Evolutionary conservation across 2,797 vertebrate genomes (phyloP).

Genomic region (Enoplosus armatus): DNA sequence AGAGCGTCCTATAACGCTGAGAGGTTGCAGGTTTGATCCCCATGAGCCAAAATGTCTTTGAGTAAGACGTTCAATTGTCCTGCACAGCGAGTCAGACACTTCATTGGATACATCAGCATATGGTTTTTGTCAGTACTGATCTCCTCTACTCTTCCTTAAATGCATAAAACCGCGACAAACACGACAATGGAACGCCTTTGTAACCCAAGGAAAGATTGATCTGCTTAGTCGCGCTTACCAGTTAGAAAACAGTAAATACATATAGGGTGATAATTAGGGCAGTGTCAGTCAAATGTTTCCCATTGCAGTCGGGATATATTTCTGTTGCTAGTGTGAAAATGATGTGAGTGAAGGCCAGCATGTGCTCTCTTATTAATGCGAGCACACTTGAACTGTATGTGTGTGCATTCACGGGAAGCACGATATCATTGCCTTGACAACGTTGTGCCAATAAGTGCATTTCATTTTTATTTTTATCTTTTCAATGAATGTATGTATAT

Average conservation of each 20-base stretch:
- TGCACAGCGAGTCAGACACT: background rate
- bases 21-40: slow-evolving; percentile 29
- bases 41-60: background rate
- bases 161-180: background rate
- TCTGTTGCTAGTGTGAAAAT: background rate
- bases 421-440: background rate
- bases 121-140: background rate
- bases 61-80: background rate
- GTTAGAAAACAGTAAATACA: too few relatives aligned
- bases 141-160: background rate
- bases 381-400: background rate
- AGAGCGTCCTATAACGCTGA: background rate
- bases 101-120: background rate
- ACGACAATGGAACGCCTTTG: background rate
- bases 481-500: too few relatives aligned
- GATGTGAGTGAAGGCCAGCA: background rate
- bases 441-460: background rate
- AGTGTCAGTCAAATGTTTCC: background rate
- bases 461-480: background rate
- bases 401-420: too few relatives aligned
- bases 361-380: background rate
- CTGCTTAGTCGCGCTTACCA: too few relatives aligned
- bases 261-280: background rate
- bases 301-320: background rate
- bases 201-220: background rate